Base-by-base conservation (phyloP, 1,140 invertebrate genomes). In the Brachionus manjavacas region DNA sequence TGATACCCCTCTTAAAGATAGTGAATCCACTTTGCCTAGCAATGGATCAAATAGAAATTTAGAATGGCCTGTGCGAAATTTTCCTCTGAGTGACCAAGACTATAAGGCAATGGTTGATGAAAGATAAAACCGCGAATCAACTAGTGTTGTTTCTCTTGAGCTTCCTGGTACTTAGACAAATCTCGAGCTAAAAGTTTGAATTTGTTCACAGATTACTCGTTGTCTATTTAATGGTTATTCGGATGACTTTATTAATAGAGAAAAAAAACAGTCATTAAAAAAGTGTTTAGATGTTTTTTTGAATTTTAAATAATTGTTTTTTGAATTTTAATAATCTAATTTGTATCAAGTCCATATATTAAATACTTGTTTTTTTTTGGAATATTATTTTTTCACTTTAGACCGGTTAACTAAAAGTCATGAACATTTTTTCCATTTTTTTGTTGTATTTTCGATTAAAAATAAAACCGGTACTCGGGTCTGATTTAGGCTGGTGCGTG, bases 161-260 rank as follows among this genome's bases (percentile, higher is more conserved):
- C 68, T 72, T 72, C 68, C 68, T 72, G 31, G 16, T 72, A 41
- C 31, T 43, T 72, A 39, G 35, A 41, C 68, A 72, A 72, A 72
- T 72, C 68, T 39, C 68, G 68, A 72, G 68, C 68, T 72, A 72
- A 72, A 72, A 72, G 68, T 72, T 72, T 72, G 68, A 41, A 72
- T 72, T 72, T 39, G 31, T 41, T 39, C 16, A 60, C 46, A 60
- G 16, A 72, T 39, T 72, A 41, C 16, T 72, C 39, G 68, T 72
- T 72, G 68, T 72, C 68, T 72, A 11, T 20, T 72, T 72, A 41
- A 41, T 72, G 31, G 68, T 41, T 72, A 72, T 41, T 39, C 20
- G 35, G 35, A 72, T 41, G 39, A 39, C 16, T 41, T 41, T 35
- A 39, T 41, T 31, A 39, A 16, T 9, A 72, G 39, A 39, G 20